Evolutionary conservation across 2,797 vertebrate genomes (phyloP).

Genomic region (Geotrypetes seraphini): DNA sequence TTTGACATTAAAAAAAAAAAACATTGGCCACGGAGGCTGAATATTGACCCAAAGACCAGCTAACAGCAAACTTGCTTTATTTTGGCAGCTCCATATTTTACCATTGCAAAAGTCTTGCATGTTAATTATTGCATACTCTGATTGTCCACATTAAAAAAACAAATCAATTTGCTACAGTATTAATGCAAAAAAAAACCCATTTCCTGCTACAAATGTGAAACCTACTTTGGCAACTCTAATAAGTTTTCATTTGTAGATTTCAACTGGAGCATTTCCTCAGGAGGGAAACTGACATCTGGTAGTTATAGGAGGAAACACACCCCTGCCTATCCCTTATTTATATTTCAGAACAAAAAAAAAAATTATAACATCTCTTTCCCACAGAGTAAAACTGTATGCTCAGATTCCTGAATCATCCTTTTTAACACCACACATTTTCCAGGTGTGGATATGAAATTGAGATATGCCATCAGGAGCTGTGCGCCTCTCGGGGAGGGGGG

Average conservation of each 20-base stretch:
- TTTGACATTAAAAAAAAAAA: too few species aligned
- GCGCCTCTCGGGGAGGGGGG: too few species aligned
- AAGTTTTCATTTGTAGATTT: constrained; percentile 8
- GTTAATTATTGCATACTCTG: neutral
- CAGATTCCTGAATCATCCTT: neutral
- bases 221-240: constrained; percentile 8
- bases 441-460: neutral
- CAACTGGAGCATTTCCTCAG: constrained; percentile 4
- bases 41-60: too few species aligned
- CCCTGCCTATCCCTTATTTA: neutral
- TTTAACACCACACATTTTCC: neutral
- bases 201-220: constrained; percentile 12
- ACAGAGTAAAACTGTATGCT: neutral
- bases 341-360: constrained; percentile 1
- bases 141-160: constrained; percentile 4
- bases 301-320: constrained; percentile 6
- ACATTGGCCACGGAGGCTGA: too few species aligned
- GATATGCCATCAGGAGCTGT: neutral
- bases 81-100: too few species aligned
- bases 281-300: constrained; percentile 11
- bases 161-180: neutral
- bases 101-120: neutral
- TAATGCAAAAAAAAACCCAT: neutral
- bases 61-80: too few species aligned
- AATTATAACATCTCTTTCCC: neutral